These are phyloP conservation scores for Macrosoma leucophasiata DNA, from an alignment of 2,888 invertebrate genomes.

Conservation along the genomic window DNA sequence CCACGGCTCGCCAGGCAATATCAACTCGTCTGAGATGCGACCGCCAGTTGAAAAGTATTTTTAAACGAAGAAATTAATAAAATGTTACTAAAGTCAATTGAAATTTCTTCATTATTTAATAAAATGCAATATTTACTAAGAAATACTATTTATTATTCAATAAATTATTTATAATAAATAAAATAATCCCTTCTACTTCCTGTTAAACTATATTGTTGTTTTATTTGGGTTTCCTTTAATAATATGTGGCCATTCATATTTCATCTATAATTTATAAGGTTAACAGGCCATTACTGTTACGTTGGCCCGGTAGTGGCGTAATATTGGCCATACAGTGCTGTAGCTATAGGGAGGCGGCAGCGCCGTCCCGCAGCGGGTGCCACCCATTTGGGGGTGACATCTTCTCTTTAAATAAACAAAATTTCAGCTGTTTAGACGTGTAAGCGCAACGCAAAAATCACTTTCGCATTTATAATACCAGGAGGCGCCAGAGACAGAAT, in stretches of 20 bases:
- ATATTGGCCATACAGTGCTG: background rate
- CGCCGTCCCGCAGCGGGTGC: background rate
- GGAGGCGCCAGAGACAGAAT: too few relatives aligned
- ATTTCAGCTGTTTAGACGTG: too few relatives aligned
- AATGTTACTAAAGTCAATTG: too few relatives aligned
- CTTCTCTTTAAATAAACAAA: too few relatives aligned
- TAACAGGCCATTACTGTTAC: background rate
- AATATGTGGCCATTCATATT: background rate
- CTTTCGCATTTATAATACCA: too few relatives aligned
- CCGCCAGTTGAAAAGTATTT: too few relatives aligned
- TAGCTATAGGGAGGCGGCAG: background rate
- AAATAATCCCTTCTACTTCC: slow-evolving; percentile 6
- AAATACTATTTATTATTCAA: background rate
- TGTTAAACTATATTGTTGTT: slow-evolving; percentile 2
- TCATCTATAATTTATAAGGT: background rate
- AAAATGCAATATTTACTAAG: slow-evolving; percentile 2
- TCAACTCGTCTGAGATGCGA: too few relatives aligned
- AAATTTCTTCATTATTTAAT: too few relatives aligned
- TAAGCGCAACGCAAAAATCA: too few relatives aligned
- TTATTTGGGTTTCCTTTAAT: slow-evolving; percentile 3
- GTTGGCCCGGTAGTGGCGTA: background rate
- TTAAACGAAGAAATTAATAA: slow-evolving; percentile 2
- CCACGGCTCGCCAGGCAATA: too few relatives aligned
- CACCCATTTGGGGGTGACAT: too few relatives aligned
- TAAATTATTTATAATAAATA: slow-evolving; percentile 4